Evolutionary conservation across 2,797 vertebrate species (phyloP), one percentile per base, ranked within the genome.

Genomic region (Trematomus bernacchii): DNA sequence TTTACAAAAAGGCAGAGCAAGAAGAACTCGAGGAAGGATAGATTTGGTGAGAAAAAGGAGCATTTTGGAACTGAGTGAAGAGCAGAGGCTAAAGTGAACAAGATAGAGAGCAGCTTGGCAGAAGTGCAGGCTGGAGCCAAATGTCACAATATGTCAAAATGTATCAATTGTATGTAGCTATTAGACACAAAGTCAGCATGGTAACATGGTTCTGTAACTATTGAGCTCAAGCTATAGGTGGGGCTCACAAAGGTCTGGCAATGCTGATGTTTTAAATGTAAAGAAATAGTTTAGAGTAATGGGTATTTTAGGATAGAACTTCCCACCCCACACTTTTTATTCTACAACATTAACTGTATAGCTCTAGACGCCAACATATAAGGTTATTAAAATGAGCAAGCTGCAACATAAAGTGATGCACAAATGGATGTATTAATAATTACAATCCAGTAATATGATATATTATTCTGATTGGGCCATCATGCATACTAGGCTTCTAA

Each of bases 141-240:
- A 84, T 77, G 73, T 79, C 71, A 84, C 53, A 40, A 1, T 11
- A 44, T 76, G 73, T 75, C 73, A 66, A 62, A 30, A 69, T 66
- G 14, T 65, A 23, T 75, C 37, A 12, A 65, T 47, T 51, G 27
- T 44, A n/a, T 57, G 46, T 23, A 12, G 33, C 33, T 30, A 62
- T 33, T 3, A 10, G 8, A 43, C 54, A 23, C 30, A 50, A 37
- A 55, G 69, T 61, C 47, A 55, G 54, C 55, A 54, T 15, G 61
- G 30, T 43, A 44, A 27, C 27, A 27, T 27, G 27, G 27, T 27
- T 27, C 27, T 27, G 27, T 27, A 27, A 58, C 53, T 1, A 11
- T 0, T 37, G 59, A 68, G 46, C 40, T 58, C 16, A 13, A 43
- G 15, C 57, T 43, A 11, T 3, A 51, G 6, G 62, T 60, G 1